A percentile compares a stretch with the other conserved stretches of the same genome.
phyloP scores from a whole-genome alignment of 2,113 vertebrate genomes.

The Phaethon lepturus region DNA sequence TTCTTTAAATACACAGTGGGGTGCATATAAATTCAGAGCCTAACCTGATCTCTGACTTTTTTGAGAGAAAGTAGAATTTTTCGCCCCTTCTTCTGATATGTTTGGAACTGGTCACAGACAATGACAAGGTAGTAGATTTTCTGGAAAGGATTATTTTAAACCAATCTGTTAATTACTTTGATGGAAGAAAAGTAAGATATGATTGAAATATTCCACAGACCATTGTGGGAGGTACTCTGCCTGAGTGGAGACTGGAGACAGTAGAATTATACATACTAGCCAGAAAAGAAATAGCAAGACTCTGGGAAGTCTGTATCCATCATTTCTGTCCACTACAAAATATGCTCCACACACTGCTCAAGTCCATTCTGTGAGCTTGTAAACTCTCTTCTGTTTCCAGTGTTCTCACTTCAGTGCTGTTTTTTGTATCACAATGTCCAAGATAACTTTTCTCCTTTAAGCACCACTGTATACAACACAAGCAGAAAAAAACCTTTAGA shows the following conservation, averaged over 20 bases:
- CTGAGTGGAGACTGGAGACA: neutral
- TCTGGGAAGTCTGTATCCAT: neutral
- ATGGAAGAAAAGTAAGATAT: neutral
- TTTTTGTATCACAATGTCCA: neutral
- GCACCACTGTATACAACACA: neutral
- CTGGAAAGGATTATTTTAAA: neutral
- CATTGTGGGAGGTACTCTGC: neutral
- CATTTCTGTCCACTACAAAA: neutral
- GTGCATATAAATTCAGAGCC: neutral
- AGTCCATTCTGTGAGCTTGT: neutral
- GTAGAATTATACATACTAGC: neutral
- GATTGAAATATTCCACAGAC: neutral
- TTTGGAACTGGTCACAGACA: neutral
- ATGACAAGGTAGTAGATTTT: neutral
- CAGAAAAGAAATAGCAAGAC: neutral
- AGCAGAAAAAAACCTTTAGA: neutral
- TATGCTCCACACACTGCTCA: neutral
- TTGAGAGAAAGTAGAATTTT: neutral
- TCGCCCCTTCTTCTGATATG: neutral
- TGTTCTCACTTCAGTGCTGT: neutral
- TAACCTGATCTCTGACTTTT: neutral
- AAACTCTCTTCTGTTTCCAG: neutral
- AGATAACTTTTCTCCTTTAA: neutral
- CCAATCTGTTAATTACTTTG: neutral
- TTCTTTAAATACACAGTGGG: neutral